Base-by-base conservation (phyloP, 2,797 vertebrate species). In the Sus cebifrons region DNA sequence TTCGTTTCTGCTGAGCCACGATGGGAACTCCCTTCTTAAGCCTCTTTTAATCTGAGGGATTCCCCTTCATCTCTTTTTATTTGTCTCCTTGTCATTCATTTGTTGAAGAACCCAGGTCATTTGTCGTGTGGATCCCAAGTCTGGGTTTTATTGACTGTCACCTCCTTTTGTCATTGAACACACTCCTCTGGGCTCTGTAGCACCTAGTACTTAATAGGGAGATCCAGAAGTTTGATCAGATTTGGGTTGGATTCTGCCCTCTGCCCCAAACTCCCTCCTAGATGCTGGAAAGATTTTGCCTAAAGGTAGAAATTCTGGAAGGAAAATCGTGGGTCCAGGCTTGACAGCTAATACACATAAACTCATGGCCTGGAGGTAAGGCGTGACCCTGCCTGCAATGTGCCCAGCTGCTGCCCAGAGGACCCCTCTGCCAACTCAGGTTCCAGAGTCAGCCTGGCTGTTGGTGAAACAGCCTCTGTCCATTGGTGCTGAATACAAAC, bases 31-130 rank as follows among this genome's bases (percentile, higher is more conserved):
- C 44, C 44, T 49, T 49, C 44, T 36, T 36, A 36, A 36, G 36
- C 36, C 36, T 74, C 52, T 73, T 93, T 27, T 17, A 87, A 64
- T 62, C n/a, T 81, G 12, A 49, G 44, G 20, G 7, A 68, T 85
- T 60, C 52, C 60, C 25, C 17, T 93, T 75, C 1, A 10, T 85
- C 25, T 82, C 81, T 87, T 77, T 58, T 60, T 54, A 25, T 29
- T 64, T 56, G 23, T 82, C 73, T 70, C 49, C 49, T 78, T n/a
- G 5, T 52, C 56, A 29, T 36, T 58, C 74, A 78, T 82, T 89
- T 96, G n/a, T 27, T 78, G n/a, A 92, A 78, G 67, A 94, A 91
- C 73, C 18, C 18, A n/a, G 6, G 18, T 89, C 58, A 25, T 90
- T 60, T 89, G 65, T 60, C 44, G 21, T 20, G 9, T 11, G 23